phyloP scores from a whole-genome alignment of 64 coral and sea anemone genomes.

The Montipora sp. region DNA sequence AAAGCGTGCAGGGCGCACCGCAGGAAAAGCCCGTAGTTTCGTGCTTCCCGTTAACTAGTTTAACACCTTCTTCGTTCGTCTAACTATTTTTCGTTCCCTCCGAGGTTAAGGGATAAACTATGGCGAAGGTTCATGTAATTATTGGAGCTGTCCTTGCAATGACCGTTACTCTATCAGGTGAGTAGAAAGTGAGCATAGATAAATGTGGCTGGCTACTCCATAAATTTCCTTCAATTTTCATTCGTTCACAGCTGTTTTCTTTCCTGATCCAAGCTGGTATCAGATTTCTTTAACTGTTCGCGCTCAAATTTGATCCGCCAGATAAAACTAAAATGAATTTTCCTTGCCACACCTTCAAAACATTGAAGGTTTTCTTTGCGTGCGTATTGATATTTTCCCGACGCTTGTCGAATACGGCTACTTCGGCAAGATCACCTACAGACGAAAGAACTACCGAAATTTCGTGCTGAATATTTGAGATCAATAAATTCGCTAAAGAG shows the following conservation, averaged over 20 bases:
- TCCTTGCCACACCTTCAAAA: slow-evolving; percentile 47
- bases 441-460: background rate
- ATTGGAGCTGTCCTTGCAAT: slow-evolving; percentile 3
- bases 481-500: background rate
- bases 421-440: too few species aligned
- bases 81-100: background rate
- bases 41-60: slow-evolving; percentile 21
- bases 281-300: slow-evolving; percentile 35
- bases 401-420: background rate
- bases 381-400: slow-evolving; percentile 25
- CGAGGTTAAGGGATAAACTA: background rate
- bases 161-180: slow-evolving; percentile 19
- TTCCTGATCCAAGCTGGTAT: background rate
- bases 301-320: background rate
- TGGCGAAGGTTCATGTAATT: background rate
- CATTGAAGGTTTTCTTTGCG: slow-evolving; percentile 8
- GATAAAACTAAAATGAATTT: background rate
- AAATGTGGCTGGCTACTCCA: slow-evolving; percentile 17
- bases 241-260: background rate
- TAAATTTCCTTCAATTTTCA: background rate
- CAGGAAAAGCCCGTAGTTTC: slow-evolving; percentile 23
- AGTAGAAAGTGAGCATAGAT: slow-evolving; percentile 33
- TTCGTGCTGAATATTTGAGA: slow-evolving; percentile 30
- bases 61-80: background rate
- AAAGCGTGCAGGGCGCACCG: slow-evolving; percentile 16